phyloP scores from a whole-genome alignment of 2,113 vertebrate genomes.

The Amphiprion percula region DNA sequence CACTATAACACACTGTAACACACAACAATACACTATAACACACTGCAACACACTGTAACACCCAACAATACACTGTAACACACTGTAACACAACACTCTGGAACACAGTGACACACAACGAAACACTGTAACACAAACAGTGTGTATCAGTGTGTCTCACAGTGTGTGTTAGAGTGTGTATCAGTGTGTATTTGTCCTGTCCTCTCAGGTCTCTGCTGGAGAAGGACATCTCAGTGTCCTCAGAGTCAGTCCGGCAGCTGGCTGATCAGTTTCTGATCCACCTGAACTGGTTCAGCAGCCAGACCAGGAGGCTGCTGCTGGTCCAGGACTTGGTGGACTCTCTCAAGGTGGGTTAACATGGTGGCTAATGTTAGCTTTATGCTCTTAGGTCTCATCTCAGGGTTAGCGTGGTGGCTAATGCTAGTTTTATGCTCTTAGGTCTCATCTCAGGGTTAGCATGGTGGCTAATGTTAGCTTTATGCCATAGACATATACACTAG shows the following conservation, averaged over 20 bases:
- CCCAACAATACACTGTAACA: no score
- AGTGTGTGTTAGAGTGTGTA: no score
- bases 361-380: background rate
- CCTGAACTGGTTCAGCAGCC: slow-evolving; percentile 79
- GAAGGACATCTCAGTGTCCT: slow-evolving; percentile 83
- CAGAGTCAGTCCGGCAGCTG: slow-evolving; percentile 81
- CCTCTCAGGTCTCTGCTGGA: slow-evolving; percentile 79
- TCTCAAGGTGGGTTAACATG: slow-evolving; percentile 79
- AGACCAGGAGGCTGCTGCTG: slow-evolving; percentile 84
- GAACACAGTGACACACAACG: no score
- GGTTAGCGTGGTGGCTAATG: slow-evolving; percentile 54
- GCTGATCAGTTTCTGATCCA: slow-evolving; percentile 80
- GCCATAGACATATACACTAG: no score
- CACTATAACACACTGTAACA: background rate
- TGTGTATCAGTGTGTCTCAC: no score
- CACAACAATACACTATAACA: no score
- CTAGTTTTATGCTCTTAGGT: background rate
- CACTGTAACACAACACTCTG: no score
- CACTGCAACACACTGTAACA: no score
- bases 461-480: background rate
- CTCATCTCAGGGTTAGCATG: slow-evolving; percentile 76
- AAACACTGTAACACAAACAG: no score
- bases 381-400: slow-evolving; percentile 68
- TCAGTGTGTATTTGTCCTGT: no score
- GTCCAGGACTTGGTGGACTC: slow-evolving; percentile 90